Evolutionary conservation across 2,113 vertebrate genomes (phyloP).

Genomic region (Saiga tatarica): DNA sequence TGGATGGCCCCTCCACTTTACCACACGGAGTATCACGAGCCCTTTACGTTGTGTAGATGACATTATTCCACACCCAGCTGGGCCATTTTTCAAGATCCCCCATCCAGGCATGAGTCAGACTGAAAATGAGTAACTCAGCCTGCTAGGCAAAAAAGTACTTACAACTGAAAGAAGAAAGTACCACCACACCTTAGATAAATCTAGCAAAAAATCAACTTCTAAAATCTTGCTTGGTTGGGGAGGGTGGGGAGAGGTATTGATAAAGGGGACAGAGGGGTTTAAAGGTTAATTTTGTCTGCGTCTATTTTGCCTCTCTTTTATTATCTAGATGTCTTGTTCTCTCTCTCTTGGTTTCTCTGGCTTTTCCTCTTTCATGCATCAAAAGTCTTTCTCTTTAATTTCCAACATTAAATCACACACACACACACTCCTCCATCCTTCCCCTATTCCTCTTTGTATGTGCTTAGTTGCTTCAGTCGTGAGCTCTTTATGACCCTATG

Average conservation of each 20-base stretch:
- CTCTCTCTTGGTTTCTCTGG: background rate
- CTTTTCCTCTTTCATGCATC: background rate
- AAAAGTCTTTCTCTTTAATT: background rate
- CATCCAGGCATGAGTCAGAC: conserved; percentile 40
- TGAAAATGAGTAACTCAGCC: conserved; percentile 23
- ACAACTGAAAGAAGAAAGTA: conserved; percentile 1
- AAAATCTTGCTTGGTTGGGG: background rate
- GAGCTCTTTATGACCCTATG: background rate
- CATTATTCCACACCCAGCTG: background rate
- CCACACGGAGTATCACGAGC: background rate
- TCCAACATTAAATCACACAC: background rate
- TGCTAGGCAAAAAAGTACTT: background rate
- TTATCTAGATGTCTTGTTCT: background rate
- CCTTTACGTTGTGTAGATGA: background rate
- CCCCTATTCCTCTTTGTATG: background rate
- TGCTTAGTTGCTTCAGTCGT: background rate
- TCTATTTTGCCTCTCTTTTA: background rate
- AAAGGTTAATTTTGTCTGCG: background rate
- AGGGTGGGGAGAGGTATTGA: background rate
- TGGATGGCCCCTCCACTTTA: background rate
- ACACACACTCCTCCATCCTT: background rate
- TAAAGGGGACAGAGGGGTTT: background rate
- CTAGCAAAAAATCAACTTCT: background rate
- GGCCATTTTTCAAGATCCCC: conserved; percentile 31
- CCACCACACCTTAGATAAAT: background rate